phyloP scores from a whole-genome alignment of 2,113 vertebrate genomes.

The Ochotona curzoniae region DNA sequence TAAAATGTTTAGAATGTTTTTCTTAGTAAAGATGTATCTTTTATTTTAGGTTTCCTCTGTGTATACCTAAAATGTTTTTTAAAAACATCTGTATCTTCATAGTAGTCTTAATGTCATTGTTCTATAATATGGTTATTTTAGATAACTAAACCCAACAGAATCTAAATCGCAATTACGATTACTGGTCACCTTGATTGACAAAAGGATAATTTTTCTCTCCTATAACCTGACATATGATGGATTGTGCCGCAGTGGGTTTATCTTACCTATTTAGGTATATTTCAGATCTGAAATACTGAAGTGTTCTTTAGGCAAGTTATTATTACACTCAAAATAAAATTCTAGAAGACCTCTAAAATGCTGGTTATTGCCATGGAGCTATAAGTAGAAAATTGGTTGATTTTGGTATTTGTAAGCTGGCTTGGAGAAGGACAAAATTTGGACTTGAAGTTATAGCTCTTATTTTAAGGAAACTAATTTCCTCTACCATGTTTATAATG shows the following conservation, averaged over 20 bases:
- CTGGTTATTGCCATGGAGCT: neutral
- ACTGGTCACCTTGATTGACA: neutral
- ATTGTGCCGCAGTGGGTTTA: neutral
- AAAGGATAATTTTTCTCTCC: neutral
- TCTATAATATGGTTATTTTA: neutral
- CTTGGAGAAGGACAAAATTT: neutral
- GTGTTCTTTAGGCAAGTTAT: neutral
- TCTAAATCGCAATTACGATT: conserved; percentile 36
- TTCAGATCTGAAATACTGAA: neutral
- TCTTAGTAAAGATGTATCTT: conserved; percentile 9
- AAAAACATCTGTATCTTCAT: neutral
- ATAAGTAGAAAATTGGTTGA: neutral
- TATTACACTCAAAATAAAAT: neutral
- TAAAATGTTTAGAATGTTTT: neutral
- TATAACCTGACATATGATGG: neutral
- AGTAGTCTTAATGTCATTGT: neutral
- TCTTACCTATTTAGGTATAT: conserved; percentile 3
- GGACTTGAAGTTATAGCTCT: neutral
- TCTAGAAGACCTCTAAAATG: neutral
- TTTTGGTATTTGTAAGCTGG: conserved; percentile 39
- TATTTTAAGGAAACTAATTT: conserved; percentile 41
- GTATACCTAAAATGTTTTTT: conserved; percentile 20
- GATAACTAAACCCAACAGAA: neutral
- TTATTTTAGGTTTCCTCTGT: conserved; percentile 4
- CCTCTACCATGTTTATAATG: conserved; percentile 48